Evolutionary conservation across 2,888 invertebrate species (phyloP).

Genomic region (Harpalus rubripes): DNA sequence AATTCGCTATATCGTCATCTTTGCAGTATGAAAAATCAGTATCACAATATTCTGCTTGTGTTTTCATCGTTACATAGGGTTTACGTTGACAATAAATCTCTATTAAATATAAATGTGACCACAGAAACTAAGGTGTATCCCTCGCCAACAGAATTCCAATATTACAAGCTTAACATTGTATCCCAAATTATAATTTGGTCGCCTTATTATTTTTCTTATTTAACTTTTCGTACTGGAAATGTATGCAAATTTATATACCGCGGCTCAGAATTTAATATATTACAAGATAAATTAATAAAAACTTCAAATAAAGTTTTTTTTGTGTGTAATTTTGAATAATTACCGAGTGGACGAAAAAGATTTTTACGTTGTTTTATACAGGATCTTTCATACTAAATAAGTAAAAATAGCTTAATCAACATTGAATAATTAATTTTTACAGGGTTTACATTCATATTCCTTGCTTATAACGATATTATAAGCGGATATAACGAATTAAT

Average conservation of each 20-base stretch:
- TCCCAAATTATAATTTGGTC: neutral
- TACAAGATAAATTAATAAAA: neutral
- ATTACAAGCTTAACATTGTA: neutral
- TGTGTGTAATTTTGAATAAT: neutral
- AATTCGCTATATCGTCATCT: no score
- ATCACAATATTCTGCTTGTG: neutral
- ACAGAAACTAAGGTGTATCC: neutral
- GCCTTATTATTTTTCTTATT: neutral
- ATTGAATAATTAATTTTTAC: no score
- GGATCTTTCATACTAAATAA: no score
- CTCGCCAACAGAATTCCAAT: neutral
- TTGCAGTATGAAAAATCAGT: neutral
- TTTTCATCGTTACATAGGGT: neutral
- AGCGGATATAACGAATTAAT: no score
- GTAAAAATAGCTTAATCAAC: no score
- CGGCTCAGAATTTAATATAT: neutral
- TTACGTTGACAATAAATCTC: conserved; percentile 9
- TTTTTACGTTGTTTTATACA: neutral
- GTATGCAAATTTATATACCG: neutral
- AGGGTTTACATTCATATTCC: no score
- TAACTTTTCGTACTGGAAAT: neutral
- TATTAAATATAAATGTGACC: conserved; percentile 23
- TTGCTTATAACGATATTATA: no score
- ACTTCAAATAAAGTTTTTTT: conserved; percentile 14
- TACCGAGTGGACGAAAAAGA: neutral